Evolutionary conservation across 53 echinoderm and acorn worm species (phyloP), one percentile per base, ranked within the genome.

Genomic region (Actinopyga echinites): DNA sequence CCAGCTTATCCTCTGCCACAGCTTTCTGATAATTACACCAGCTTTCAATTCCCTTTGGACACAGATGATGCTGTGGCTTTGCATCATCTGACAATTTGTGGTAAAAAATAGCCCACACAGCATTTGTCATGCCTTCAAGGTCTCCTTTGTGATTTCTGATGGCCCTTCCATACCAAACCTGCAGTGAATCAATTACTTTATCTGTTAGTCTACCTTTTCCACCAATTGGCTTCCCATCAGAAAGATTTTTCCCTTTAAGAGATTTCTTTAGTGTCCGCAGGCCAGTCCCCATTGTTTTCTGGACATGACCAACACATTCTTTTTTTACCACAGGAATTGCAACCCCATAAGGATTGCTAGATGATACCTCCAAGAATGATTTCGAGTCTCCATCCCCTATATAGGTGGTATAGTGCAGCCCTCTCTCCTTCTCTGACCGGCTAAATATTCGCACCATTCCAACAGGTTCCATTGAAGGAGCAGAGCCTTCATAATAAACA

Each of bases 241-340:
- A 57, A 21, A 73, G 74, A 54, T 84, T 84, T 29, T 83, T 69
- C 11, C 68, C 67, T 22, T 35, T 44, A 2, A 68, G 30, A 49
- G 49, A 26, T 29, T 56, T 34, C 40, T 77, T 85, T 25, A 58
- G 4, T 23, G n/a, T 58, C 60, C 53, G 38, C n/a, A 78, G 19
- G 22, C 73, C 20, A 13, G 30, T 34, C 13, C 73, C 38, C 12
- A 74, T 33, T 30, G 37, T 37, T 52, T 84, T 86, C 57, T 86
- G 84, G 23, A 86, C 37, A 61, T 86, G 86, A 0, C 86, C 79
- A 11, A 86, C 86, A 64, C 86, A 87, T 67, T 87, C 81, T 60
- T 74, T 85, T 43, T 85, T 85, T 11, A 58, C 33, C 12, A 85
- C 38, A 10, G 54, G 67, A 45, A 54, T 33, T 53, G 49, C 23